These are phyloP conservation scores for Leptopilina boulardi DNA, from an alignment of 1,140 invertebrate genomes.

Conservation along the genomic window DNA sequence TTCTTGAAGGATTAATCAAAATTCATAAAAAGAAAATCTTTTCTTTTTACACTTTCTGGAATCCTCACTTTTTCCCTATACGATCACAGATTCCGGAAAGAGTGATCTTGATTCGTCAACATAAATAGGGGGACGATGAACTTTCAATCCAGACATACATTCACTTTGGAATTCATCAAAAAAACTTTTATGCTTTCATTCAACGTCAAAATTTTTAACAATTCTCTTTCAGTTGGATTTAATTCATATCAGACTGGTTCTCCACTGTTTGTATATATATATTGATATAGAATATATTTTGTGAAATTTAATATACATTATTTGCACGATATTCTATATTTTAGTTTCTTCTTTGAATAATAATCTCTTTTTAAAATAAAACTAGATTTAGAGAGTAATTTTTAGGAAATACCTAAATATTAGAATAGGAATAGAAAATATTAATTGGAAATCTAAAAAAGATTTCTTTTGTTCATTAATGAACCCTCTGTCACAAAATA, in stretches of 20 bases:
- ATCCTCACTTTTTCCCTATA: not conserved
- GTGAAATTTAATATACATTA: too few relatives aligned
- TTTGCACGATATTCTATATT: too few relatives aligned
- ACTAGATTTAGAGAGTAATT: too few relatives aligned
- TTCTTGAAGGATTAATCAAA: constrained; percentile 6
- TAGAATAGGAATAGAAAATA: not conserved
- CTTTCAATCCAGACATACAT: constrained; percentile 11
- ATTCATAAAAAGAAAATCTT: constrained; percentile 30
- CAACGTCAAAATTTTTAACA: not conserved
- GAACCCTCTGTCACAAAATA: constrained; percentile 67
- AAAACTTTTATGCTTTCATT: not conserved
- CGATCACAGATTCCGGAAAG: constrained; percentile 27
- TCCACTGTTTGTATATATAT: too few relatives aligned
- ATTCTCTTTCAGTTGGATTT: not conserved
- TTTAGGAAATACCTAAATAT: too few relatives aligned
- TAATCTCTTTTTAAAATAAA: too few relatives aligned
- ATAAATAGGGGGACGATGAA: constrained; percentile 6
- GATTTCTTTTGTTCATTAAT: constrained; percentile 69
- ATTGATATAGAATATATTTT: too few relatives aligned
- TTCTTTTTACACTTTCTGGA: constrained; percentile 21
- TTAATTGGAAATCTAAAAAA: constrained; percentile 61
- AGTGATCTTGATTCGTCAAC: constrained; percentile 10
- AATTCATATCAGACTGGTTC: not conserved
- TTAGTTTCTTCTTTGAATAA: too few relatives aligned
- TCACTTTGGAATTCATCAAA: constrained; percentile 8